Percentiles rank a stretch among this genome's conserved stretches.
phyloP scores from a whole-genome alignment of 2,113 vertebrate species.

The Vombatus ursinus region DNA sequence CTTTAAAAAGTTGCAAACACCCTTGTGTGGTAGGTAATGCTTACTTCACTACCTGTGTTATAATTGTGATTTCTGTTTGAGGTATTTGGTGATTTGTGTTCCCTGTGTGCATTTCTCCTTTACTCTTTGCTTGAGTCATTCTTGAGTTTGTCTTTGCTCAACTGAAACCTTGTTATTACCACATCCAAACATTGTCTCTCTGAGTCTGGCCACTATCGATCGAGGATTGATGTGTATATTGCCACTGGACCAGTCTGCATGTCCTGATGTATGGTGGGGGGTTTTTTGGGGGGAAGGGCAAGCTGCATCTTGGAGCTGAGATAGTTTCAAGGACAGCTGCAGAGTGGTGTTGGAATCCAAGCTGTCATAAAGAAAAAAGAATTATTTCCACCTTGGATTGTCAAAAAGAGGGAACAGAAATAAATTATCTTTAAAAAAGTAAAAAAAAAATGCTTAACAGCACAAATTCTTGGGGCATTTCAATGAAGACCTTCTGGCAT shows the following conservation, averaged over 20 bases:
- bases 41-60: neutral
- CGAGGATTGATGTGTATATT: neutral
- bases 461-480: neutral
- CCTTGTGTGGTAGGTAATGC: too few species aligned
- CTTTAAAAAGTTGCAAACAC: neutral
- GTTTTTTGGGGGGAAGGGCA: neutral
- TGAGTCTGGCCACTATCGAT: neutral
- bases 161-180: neutral
- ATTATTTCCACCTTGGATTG: neutral
- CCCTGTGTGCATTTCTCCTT: accelerated
- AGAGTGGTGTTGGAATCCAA: slow-evolving; percentile 12
- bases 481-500: neutral
- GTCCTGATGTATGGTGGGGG: neutral
- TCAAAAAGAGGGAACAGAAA: slow-evolving; percentile 57
- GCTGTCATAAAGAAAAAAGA: slow-evolving; percentile 37
- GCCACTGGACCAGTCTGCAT: neutral
- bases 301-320: neutral
- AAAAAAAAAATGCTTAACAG: neutral
- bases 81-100: neutral
- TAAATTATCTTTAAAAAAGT: slow-evolving; percentile 65
- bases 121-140: neutral
- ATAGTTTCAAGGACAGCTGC: slow-evolving; percentile 24
- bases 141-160: neutral
- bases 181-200: neutral
- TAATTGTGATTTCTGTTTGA: neutral